A percentile compares a stretch with the other conserved stretches of the same genome.
phyloP scores from a whole-genome alignment of 1,140 invertebrate species.

The Drosophila micromelanica region DNA sequence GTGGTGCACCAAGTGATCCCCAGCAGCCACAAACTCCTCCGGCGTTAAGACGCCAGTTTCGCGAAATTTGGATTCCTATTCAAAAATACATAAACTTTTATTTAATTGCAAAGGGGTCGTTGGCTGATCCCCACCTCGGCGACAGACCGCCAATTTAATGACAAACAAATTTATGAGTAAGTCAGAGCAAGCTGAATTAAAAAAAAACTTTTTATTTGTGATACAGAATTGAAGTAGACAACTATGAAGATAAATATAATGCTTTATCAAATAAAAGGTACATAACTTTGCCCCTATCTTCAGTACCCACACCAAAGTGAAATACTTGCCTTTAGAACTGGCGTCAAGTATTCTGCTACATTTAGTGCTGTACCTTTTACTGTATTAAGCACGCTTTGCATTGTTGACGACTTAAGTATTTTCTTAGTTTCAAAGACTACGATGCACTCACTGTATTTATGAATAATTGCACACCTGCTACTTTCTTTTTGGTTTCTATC shows the following conservation, averaged over 20 bases:
- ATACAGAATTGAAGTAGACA: too few relatives aligned
- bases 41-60: constrained; percentile 99
- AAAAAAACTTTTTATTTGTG: too few relatives aligned
- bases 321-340: constrained; percentile 93
- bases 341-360: constrained; percentile 98
- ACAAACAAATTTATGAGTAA: not conserved
- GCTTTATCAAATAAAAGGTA: too few relatives aligned
- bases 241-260: too few relatives aligned
- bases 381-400: constrained; percentile 98
- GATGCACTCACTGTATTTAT: constrained; percentile 21
- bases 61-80: constrained; percentile 98
- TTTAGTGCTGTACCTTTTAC: constrained; percentile 97
- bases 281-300: not conserved
- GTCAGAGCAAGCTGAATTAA: too few relatives aligned
- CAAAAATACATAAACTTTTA: constrained; percentile 9
- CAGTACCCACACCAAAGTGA: not conserved
- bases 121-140: too few relatives aligned
- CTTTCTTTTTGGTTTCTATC: constrained; percentile 27
- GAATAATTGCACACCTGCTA: constrained; percentile 40
- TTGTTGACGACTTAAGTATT: constrained; percentile 83
- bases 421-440: constrained; percentile 33
- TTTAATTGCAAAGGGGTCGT: not conserved
- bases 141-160: not conserved
- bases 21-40: constrained; percentile 97
- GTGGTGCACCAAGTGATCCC: constrained; percentile 99